phyloP scores from a whole-genome alignment of 2,888 invertebrate species.

The Disparrhopalites patrizii region DNA sequence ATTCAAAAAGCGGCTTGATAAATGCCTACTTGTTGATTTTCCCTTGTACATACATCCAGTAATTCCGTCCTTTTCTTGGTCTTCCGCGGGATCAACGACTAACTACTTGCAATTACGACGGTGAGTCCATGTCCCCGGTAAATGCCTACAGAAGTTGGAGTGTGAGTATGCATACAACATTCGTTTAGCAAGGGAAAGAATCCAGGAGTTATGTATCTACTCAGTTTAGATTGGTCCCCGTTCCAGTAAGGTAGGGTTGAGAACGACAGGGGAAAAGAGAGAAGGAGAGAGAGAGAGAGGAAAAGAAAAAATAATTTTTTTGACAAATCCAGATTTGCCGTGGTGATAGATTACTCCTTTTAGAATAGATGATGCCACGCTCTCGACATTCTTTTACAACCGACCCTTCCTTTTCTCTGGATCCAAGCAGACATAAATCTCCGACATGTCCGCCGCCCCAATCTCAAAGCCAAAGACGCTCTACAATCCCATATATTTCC shows the following conservation, averaged over 20 bases:
- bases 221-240: too few relatives aligned
- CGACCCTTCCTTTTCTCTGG: constrained; percentile 37
- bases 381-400: constrained; percentile 45
- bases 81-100: too few relatives aligned
- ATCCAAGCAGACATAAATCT: constrained; percentile 44
- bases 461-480: constrained; percentile 44
- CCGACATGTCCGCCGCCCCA: constrained; percentile 47
- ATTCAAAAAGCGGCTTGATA: too few relatives aligned
- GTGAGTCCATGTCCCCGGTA: too few relatives aligned
- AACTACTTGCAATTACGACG: too few relatives aligned
- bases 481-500: constrained; percentile 46
- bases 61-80: too few relatives aligned
- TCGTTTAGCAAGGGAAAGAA: too few relatives aligned
- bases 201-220: too few relatives aligned
- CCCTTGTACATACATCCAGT: too few relatives aligned
- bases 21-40: too few relatives aligned
- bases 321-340: constrained; percentile 49
- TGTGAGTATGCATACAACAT: neutral
- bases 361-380: constrained; percentile 48
- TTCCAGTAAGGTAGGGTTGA: neutral
- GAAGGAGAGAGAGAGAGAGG: constrained; percentile 21
- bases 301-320: constrained; percentile 41
- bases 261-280: neutral
- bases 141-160: too few relatives aligned
- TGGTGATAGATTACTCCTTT: constrained; percentile 48